Conservation (phyloP, 2,113 vertebrate species). For the Gasterosteus nipponicus region DNA sequence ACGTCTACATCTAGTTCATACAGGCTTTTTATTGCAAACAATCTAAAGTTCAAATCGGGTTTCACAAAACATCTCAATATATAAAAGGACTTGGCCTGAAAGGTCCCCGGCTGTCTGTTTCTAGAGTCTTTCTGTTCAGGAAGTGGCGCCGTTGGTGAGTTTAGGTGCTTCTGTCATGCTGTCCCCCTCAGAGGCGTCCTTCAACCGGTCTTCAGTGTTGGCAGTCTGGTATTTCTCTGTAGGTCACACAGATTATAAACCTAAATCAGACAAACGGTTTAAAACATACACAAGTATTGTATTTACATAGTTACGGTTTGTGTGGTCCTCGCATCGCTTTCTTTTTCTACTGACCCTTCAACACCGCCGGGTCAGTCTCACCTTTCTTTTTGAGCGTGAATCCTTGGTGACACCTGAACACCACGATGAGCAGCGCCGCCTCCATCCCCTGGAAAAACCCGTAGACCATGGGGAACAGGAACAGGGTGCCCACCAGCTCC, state of each 20-base stretch:
- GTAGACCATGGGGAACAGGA: slow-evolving; percentile 84
- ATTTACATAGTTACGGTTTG: not conserved
- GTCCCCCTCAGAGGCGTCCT: not conserved
- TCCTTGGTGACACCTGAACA: slow-evolving; percentile 74
- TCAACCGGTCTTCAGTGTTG: not conserved
- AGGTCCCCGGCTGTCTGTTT: too few relatives aligned
- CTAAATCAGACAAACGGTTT: not conserved
- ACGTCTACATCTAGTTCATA: not conserved
- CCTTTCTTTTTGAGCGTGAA: slow-evolving; percentile 54
- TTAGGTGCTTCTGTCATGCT: not conserved
- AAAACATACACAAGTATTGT: not conserved
- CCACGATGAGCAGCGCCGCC: slow-evolving; percentile 71
- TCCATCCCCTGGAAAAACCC: slow-evolving; percentile 79
- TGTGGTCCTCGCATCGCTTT: not conserved
- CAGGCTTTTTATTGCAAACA: not conserved
- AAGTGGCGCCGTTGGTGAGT: not conserved
- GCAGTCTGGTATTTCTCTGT: slow-evolving; percentile 38
- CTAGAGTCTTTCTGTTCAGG: not conserved
- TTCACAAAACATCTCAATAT: too few relatives aligned
- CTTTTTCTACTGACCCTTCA: not conserved
- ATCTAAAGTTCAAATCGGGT: not conserved
- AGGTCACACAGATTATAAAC: not conserved
- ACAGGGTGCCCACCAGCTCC: slow-evolving; percentile 78
- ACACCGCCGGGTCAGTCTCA: not conserved
- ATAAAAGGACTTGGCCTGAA: too few relatives aligned